Evolutionary conservation across 37 sponge, comb jelly and placozoan species (phyloP), one percentile per base, ranked within the genome.

Genomic region (Diacarnus erythraeanus): DNA sequence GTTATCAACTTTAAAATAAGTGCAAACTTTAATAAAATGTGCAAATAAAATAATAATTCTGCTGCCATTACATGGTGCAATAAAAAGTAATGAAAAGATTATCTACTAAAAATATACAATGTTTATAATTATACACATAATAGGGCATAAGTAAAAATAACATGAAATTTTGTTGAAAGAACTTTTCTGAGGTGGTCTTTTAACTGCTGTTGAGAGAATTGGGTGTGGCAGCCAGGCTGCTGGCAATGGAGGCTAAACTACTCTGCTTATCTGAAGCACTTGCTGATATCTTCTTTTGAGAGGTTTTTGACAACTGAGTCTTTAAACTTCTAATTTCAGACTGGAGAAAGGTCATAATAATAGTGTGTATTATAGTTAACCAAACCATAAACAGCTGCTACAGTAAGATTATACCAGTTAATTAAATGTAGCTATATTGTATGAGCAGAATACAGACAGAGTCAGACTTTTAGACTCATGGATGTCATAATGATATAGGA

Each of bases 261-360:
- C 31, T 40, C 15, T 43, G 1, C 27, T 68, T 57, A 42, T 56
- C 20, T 12, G 41, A 31, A 20, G 38, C 26, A 25, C 34, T 70
- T n/a, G 60, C 70, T 2, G 63, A 77, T 0, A 6, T 34, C 23
- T 73, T 76, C 83, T 74, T 77, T n/a, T 64, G 68, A 0, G 75
- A 43, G 25, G 56, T 4, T 57, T 84, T 61, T 27, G 38, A 69
- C 64, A 84, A 37, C 66, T 88, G 89, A 60, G 71, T 88, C 56
- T 66, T 77, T 26, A 88, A 79, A n/a, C 64, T 78, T 37, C 83
- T 47, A 42, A 82, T 78, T 22, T 83, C 83, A 38, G 78, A 35
- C 83, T 88, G 72, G 2, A 38, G 23, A 65, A 31, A 30, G 9
- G 33, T 31, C 17, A 5, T 2, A 65, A 42, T 47, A 47, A 42